phyloP scores from a whole-genome alignment of 2,888 invertebrate species.

The Nasonovia ribisnigri region DNA sequence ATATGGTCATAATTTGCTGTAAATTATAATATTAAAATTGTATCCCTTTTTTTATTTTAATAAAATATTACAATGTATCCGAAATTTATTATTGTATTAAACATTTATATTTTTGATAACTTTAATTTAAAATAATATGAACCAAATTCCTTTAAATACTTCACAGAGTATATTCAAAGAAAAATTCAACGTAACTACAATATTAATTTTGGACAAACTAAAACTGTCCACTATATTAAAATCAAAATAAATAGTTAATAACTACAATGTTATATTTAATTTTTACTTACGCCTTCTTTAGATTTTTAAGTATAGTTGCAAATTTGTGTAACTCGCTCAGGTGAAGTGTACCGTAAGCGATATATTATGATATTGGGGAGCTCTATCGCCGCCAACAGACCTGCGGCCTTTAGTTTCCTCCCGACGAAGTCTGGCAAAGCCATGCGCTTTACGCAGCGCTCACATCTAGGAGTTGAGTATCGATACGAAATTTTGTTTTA shows the following conservation, averaged over 20 bases:
- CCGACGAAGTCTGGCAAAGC: conserved; percentile 16
- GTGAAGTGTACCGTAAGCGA: conserved; percentile 58
- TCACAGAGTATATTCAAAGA: neutral
- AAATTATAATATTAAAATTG: neutral
- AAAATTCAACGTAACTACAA: neutral
- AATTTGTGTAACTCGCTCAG: conserved; percentile 46
- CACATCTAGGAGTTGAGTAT: neutral
- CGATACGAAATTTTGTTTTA: neutral
- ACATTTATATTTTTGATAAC: neutral
- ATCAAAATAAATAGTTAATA: neutral
- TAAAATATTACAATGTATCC: neutral
- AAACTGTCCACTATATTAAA: neutral
- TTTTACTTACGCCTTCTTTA: conserved; percentile 52
- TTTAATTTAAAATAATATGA: neutral
- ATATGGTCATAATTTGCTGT: neutral
- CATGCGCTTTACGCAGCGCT: conserved; percentile 50
- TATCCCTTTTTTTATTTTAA: neutral
- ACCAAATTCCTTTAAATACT: neutral
- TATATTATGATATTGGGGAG: conserved; percentile 59
- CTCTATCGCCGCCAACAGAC: conserved; percentile 52
- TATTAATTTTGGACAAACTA: neutral
- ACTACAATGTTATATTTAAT: conserved; percentile 37
- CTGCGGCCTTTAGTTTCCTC: conserved; percentile 48
- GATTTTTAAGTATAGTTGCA: neutral
- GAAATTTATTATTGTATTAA: neutral